Conservation (phyloP, 2,113 vertebrate genomes). For the Laticauda colubrina region DNA sequence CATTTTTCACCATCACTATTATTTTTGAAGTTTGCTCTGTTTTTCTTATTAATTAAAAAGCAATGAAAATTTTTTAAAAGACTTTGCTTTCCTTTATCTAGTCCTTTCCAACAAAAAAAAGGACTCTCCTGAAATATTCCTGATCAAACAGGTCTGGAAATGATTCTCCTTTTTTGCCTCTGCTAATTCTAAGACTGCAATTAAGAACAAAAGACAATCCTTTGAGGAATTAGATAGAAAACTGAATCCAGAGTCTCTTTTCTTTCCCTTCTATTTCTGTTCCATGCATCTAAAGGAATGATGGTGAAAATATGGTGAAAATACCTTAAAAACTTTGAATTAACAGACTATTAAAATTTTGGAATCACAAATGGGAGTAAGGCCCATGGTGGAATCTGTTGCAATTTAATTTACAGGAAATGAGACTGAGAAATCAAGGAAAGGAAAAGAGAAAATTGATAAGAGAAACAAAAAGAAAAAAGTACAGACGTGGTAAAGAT, state of each 20-base stretch:
- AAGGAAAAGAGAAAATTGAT: background rate
- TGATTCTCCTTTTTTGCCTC: background rate
- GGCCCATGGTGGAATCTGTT: background rate
- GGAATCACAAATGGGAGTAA: background rate
- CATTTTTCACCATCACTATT: too few relatives aligned
- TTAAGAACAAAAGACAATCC: background rate
- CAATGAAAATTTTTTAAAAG: background rate
- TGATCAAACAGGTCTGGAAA: background rate
- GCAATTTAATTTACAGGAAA: background rate
- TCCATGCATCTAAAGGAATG: background rate
- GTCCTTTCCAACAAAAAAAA: background rate
- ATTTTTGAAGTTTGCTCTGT: too few relatives aligned
- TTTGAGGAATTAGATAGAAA: too few relatives aligned
- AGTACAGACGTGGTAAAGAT: background rate
- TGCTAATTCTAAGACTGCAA: background rate
- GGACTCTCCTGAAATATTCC: background rate
- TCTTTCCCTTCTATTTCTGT: background rate
- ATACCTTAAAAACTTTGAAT: background rate
- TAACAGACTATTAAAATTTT: background rate
- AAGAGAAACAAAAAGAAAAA: background rate
- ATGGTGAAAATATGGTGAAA: background rate
- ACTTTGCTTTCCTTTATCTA: background rate
- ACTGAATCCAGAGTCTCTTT: accelerated
- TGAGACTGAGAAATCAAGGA: background rate
- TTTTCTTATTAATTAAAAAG: background rate